phyloP scores from a whole-genome alignment of 2,113 vertebrate species.

The Myotis davidii region DNA sequence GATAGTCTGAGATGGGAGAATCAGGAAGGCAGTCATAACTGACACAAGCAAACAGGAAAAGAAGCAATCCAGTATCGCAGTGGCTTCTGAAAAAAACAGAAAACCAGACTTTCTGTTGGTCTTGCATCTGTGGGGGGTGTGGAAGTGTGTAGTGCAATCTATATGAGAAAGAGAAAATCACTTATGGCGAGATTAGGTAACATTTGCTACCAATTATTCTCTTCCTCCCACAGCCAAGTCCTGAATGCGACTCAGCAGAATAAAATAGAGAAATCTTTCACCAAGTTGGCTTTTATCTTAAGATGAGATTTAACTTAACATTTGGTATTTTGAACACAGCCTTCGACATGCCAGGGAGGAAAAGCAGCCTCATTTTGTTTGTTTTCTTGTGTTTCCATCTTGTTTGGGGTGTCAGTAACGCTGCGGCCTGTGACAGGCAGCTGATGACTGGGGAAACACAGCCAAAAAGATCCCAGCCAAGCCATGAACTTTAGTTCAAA shows the following conservation, averaged over 20 bases:
- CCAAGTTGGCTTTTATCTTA: conserved; percentile 54
- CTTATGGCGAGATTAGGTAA: conserved; percentile 59
- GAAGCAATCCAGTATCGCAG: background rate
- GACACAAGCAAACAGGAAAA: background rate
- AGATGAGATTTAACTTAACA: conserved; percentile 5
- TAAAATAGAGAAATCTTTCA: conserved; percentile 36
- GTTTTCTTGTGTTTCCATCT: background rate
- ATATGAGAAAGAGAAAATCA: background rate
- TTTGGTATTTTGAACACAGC: conserved; percentile 46
- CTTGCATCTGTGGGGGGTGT: background rate
- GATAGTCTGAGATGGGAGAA: background rate
- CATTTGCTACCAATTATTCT: conserved; percentile 47
- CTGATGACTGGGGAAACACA: background rate
- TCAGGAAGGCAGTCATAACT: background rate
- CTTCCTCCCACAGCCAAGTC: conserved; percentile 61
- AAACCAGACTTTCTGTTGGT: background rate
- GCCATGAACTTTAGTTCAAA: conserved; percentile 61
- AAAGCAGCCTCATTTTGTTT: conserved; percentile 6
- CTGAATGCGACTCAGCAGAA: conserved; percentile 59
- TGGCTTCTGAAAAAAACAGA: background rate
- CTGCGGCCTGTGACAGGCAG: background rate
- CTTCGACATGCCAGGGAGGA: background rate
- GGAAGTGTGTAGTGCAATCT: background rate
- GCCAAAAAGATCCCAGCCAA: conserved; percentile 63
- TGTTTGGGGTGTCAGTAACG: background rate